Percentiles rank a stretch among this genome's conserved stretches.
These are phyloP conservation scores for Cotesia congregata DNA, from an alignment of 2,888 invertebrate genomes.

Conservation along the genomic window DNA sequence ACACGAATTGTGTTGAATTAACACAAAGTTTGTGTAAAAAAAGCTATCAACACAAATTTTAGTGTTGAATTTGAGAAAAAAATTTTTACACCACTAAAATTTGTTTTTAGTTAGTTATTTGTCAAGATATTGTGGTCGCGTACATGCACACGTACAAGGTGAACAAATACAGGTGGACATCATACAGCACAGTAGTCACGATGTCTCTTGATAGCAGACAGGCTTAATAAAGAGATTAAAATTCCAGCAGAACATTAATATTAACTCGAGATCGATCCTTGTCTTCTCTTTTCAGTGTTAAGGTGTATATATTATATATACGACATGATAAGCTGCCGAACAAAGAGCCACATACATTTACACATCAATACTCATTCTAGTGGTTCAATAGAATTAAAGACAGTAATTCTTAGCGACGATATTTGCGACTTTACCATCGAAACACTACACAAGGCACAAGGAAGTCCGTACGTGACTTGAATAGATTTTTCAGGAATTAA, in stretches of 20 bases:
- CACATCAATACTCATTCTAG: neutral
- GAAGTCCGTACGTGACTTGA: slow-evolving; percentile 39
- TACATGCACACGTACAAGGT: neutral
- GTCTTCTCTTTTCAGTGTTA: neutral
- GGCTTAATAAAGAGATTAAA: neutral
- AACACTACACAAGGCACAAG: slow-evolving; percentile 35
- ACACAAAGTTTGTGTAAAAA: no score
- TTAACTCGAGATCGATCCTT: neutral
- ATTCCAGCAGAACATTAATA: neutral
- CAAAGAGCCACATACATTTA: neutral
- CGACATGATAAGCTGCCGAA: neutral
- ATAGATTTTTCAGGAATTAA: neutral
- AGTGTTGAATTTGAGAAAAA: no score
- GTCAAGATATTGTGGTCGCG: neutral
- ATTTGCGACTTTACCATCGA: slow-evolving; percentile 10
- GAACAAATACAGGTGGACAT: neutral
- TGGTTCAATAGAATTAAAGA: neutral
- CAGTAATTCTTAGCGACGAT: slow-evolving; percentile 19
- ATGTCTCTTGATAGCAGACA: slow-evolving; percentile 1
- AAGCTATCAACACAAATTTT: no score
- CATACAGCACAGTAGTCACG: neutral
- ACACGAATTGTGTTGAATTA: no score
- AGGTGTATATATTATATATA: neutral
- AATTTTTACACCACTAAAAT: no score
- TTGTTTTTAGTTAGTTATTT: neutral